These are phyloP conservation scores for Holotrichia oblita DNA, from an alignment of 1,140 invertebrate genomes.

Conservation along the genomic window DNA sequence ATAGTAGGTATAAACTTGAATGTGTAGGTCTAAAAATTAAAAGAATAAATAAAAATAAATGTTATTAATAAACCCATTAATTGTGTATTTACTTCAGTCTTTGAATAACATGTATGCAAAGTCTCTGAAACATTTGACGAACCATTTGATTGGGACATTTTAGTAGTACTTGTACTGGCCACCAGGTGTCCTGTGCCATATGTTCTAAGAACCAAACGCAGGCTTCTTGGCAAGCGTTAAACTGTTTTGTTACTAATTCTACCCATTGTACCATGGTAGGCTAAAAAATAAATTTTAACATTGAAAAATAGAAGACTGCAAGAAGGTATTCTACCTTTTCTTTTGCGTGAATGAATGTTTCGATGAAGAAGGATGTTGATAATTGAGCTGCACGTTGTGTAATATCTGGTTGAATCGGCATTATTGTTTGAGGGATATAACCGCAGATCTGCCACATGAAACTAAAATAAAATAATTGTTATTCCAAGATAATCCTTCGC, in stretches of 20 bases:
- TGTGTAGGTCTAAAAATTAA: constrained; percentile 69
- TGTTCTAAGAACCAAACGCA: constrained; percentile 93
- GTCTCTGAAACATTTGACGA: constrained; percentile 90
- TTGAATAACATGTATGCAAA: constrained; percentile 94
- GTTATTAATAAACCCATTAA: constrained; percentile 40
- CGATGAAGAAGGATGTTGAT: constrained; percentile 93
- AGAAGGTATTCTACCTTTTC: constrained; percentile 76
- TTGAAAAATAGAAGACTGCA: no score
- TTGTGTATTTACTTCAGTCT: constrained; percentile 71
- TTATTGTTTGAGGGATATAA: constrained; percentile 88
- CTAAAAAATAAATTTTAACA: constrained; percentile 60
- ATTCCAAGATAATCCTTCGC: no score
- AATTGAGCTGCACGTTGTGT: constrained; percentile 87
- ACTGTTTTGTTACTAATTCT: constrained; percentile 92
- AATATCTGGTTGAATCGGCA: constrained; percentile 80
- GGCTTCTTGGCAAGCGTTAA: constrained; percentile 87
- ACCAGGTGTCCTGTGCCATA: constrained; percentile 93
- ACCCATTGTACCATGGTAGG: constrained; percentile 97
- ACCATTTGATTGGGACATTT: constrained; percentile 97
- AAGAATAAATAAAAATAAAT: constrained; percentile 41
- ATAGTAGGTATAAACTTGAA: constrained; percentile 76
- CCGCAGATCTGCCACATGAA: constrained; percentile 97
- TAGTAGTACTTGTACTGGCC: constrained; percentile 91
- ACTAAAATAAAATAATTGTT: constrained; percentile 67
- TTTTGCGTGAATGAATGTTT: constrained; percentile 96